Percentiles rank a stretch among this genome's conserved stretches.
phyloP scores from a whole-genome alignment of 2,797 vertebrate genomes.

The Zenarchopterus dispar region DNA sequence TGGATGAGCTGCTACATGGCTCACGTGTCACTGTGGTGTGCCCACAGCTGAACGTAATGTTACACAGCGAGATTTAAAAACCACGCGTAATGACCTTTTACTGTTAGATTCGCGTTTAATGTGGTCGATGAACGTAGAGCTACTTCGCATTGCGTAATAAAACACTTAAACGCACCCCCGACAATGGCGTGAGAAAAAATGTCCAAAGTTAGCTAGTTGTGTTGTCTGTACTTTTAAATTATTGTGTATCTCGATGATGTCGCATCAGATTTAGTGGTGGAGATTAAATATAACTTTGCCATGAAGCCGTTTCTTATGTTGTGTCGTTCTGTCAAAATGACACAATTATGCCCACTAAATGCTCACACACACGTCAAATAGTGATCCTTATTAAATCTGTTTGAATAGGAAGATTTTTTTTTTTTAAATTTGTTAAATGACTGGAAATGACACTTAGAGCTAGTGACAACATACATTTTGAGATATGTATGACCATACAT shows the following conservation, averaged over 20 bases:
- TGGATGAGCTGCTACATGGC: conserved; percentile 52
- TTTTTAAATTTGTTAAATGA: too few relatives aligned
- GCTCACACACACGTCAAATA: background rate
- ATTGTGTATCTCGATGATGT: too few relatives aligned
- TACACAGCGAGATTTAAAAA: background rate
- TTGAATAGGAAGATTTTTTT: too few relatives aligned
- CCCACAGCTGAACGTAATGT: conserved; percentile 45
- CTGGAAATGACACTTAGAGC: too few relatives aligned
- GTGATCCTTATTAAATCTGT: background rate
- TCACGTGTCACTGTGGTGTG: conserved; percentile 78
- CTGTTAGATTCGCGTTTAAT: accelerated
- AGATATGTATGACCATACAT: too few relatives aligned
- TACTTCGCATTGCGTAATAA: background rate
- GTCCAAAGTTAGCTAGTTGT: background rate
- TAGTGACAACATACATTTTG: too few relatives aligned
- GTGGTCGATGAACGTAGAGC: accelerated
- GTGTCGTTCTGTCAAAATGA: background rate
- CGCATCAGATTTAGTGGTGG: background rate
- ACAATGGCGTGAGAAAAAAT: conserved; percentile 8
- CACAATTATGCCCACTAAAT: background rate
- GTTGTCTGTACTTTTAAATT: too few relatives aligned
- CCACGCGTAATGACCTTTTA: accelerated
- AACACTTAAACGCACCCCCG: conserved; percentile 10
- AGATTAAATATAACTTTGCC: background rate
- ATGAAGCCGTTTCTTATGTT: background rate